Percentiles rank a stretch among this genome's conserved stretches.
Conservation (phyloP, 2,113 vertebrate genomes). For the Heliornis fulica region DNA sequence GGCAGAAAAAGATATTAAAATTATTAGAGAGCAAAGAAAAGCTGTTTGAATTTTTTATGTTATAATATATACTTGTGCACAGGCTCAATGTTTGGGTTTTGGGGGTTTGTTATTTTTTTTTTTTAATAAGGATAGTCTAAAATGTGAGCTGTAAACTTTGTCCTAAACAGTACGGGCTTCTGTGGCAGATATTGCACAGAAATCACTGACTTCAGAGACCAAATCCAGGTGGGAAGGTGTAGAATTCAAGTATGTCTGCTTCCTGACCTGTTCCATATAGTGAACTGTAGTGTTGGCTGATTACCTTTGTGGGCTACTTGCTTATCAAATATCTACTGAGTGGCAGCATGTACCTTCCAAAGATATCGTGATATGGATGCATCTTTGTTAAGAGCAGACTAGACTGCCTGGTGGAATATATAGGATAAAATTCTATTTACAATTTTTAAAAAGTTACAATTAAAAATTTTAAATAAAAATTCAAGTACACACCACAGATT, state of each 20-base stretch:
- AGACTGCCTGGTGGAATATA: neutral
- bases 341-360: neutral
- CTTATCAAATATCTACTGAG: neutral
- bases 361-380: neutral
- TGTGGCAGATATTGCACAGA: neutral
- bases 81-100: too few species aligned
- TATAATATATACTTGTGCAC: neutral
- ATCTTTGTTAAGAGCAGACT: neutral
- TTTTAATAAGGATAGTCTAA: neutral
- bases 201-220: neutral
- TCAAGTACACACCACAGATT: neutral
- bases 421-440: neutral
- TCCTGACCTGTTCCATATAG: neutral
- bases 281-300: neutral
- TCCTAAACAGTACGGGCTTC: neutral
- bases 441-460: neutral
- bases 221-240: neutral
- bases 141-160: neutral
- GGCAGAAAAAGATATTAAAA: neutral
- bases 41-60: neutral
- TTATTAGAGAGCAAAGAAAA: neutral
- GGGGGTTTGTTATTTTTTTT: neutral
- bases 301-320: neutral
- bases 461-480: neutral
- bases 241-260: neutral